Evolutionary conservation across 1,140 invertebrate genomes (phyloP), one percentile per base, ranked within the genome.

Genomic region (Pseudomyrmex cubaensis): DNA sequence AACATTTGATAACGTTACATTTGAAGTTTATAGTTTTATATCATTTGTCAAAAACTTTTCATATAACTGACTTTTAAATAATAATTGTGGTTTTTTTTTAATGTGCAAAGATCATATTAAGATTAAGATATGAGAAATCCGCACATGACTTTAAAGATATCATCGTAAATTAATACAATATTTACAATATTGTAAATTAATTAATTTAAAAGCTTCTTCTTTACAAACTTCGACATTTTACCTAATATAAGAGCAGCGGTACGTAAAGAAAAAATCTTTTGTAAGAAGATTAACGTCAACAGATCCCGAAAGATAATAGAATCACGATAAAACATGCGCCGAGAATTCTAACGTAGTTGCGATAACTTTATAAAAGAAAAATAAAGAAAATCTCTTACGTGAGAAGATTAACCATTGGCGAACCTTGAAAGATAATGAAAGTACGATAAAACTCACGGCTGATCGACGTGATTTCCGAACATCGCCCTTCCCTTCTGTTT

Each of bases 241-340:
- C 4, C 4, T 74, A 48, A 74, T n/a, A 22, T 46, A n/a, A 3
- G 9, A 8, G 25, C 12, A 4, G 25, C 8, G 5, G 0, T 59
- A 22, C 10, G 17, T 73, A 74, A 74, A 70, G 1, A n/a, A 8
- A 48, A 67, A 67, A 46, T 8, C 9, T 77, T 5, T 66, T n/a
- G 22, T 1, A 12, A 57, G 2, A 3, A 57, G n/a, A 69, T 69
- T 78, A 78, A 78, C 5, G 44, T 57, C 63, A 69, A 69, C 20
- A 69, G 54, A 69, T 48, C 15, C 12, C 20, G 20, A 25, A 35
- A 64, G 35, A 61, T 61, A 59, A 59, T 59, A 59, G 20, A 59
- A 20, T 8, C n/a, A 17, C n/a, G 5, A 20, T 59, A 59, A 59
- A 59, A 20, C 15, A 35, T 35, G 57, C n/a, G 20, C n/a, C 35